phyloP scores from a whole-genome alignment of 2,797 vertebrate species.

The Masticophis lateralis region DNA sequence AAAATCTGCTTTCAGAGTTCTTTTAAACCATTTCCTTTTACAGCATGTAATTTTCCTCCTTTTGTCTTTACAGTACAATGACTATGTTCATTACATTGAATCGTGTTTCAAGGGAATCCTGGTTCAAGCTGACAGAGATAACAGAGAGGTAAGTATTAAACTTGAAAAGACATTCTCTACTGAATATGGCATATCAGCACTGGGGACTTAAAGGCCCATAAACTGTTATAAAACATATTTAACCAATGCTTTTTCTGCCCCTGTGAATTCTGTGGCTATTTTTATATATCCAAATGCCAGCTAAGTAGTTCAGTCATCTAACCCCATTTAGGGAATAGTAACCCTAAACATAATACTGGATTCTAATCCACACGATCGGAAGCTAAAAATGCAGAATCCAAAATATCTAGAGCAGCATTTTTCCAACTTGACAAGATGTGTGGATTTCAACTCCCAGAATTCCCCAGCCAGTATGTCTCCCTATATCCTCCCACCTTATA shows the following conservation, averaged over 20 bases:
- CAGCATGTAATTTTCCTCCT: not conserved
- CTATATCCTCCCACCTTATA: not conserved
- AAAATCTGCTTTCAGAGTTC: not conserved
- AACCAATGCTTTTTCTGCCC: not conserved
- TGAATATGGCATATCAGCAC: fast-evolving
- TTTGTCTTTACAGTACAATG: constrained; percentile 84
- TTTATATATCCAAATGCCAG: not conserved
- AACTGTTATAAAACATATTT: not conserved
- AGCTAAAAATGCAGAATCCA: not conserved
- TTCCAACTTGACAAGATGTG: not conserved
- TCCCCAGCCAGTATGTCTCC: not conserved
- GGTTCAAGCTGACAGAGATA: constrained; percentile 95
- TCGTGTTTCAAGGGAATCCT: constrained; percentile 94
- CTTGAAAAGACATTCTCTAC: fast-evolving
- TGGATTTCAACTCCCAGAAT: not conserved
- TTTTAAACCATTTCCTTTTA: not conserved
- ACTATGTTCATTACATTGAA: constrained; percentile 91
- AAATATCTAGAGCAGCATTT: not conserved
- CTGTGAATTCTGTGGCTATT: not conserved
- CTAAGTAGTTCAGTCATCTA: not conserved
- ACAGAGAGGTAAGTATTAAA: constrained; percentile 85
- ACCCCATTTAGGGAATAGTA: not conserved
- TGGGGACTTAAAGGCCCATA: not conserved
- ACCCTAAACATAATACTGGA: not conserved
- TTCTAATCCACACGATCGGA: not conserved